A percentile compares a stretch with the other conserved stretches of the same genome.
Conservation (phyloP, 2,888 invertebrate species). For the Adelphocoris suturalis region DNA sequence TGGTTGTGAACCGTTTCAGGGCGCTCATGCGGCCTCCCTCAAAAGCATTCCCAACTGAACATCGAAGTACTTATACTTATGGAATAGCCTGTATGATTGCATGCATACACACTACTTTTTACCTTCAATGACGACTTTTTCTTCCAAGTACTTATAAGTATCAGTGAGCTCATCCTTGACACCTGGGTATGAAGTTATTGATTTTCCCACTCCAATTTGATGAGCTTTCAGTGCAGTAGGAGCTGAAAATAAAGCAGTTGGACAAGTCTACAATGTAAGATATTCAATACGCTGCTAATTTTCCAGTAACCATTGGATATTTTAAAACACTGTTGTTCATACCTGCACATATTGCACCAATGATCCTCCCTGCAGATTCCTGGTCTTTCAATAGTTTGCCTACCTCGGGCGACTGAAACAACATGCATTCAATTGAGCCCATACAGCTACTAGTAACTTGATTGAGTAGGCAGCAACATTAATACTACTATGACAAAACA, state of each 20-base stretch:
- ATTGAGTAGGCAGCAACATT: too few species aligned
- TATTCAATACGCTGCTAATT: neutral
- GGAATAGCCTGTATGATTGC: too few species aligned
- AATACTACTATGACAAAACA: too few species aligned
- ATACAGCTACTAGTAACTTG: neutral
- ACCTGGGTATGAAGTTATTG: slow-evolving; percentile 93
- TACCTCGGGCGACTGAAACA: slow-evolving; percentile 84
- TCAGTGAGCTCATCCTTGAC: slow-evolving; percentile 86
- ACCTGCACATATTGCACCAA: slow-evolving; percentile 98
- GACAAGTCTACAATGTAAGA: neutral
- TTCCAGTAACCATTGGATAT: too few species aligned
- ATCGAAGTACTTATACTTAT: too few species aligned
- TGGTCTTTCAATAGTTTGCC: slow-evolving; percentile 90
- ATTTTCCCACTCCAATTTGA: slow-evolving; percentile 88
- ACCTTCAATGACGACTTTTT: slow-evolving; percentile 86
- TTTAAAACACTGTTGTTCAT: slow-evolving; percentile 69
- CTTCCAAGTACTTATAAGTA: slow-evolving; percentile 84
- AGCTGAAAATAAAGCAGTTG: slow-evolving; percentile 80
- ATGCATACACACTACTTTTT: slow-evolving; percentile 11
- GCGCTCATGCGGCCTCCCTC: too few species aligned
- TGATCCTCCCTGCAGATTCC: slow-evolving; percentile 85
- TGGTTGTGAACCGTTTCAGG: too few species aligned
- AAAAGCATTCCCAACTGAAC: too few species aligned
- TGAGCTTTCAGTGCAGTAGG: slow-evolving; percentile 93
- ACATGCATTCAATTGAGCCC: neutral